These are phyloP conservation scores for Scaptomyza parva DNA, from an alignment of 2,888 invertebrate genomes.

Conservation along the genomic window DNA sequence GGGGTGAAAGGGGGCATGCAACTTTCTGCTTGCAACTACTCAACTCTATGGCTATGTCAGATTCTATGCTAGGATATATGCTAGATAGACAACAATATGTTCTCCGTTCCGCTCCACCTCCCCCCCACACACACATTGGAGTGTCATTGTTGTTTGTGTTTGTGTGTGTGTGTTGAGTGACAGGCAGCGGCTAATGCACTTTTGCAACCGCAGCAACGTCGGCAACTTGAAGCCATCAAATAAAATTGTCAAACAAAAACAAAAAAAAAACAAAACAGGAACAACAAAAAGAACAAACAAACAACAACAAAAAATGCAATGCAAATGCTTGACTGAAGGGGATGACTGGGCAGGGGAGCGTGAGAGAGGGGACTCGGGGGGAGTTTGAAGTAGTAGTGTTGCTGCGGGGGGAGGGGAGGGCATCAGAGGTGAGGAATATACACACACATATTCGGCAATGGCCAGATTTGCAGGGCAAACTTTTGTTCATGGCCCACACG, in stretches of 20 bases:
- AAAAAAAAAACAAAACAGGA: background rate
- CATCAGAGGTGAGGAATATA: constrained; percentile 50
- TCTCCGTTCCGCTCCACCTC: too few relatives aligned
- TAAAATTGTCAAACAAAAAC: constrained; percentile 66
- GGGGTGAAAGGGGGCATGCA: too few relatives aligned
- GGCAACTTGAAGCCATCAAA: constrained; percentile 80
- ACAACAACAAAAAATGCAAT: constrained; percentile 50
- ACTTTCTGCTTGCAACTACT: too few relatives aligned
- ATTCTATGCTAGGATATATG: too few relatives aligned
- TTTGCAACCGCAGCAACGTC: constrained; percentile 83
- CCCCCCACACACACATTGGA: background rate
- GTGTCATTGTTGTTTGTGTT: background rate
- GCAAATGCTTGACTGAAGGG: background rate
- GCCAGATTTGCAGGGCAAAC: constrained; percentile 66
- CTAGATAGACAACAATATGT: too few relatives aligned
- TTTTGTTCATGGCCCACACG: constrained; percentile 54
- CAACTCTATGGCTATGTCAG: too few relatives aligned
- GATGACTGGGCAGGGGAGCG: background rate
- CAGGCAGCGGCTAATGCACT: constrained; percentile 84
- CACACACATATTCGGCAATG: constrained; percentile 68
- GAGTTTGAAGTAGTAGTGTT: too few relatives aligned
- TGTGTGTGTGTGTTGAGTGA: constrained; percentile 50
- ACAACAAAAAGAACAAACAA: constrained; percentile 21
- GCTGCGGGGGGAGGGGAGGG: background rate
- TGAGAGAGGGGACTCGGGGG: too few relatives aligned